Base-by-base conservation (phyloP, 2,797 vertebrate species). In the Gephyroberyx darwinii region DNA sequence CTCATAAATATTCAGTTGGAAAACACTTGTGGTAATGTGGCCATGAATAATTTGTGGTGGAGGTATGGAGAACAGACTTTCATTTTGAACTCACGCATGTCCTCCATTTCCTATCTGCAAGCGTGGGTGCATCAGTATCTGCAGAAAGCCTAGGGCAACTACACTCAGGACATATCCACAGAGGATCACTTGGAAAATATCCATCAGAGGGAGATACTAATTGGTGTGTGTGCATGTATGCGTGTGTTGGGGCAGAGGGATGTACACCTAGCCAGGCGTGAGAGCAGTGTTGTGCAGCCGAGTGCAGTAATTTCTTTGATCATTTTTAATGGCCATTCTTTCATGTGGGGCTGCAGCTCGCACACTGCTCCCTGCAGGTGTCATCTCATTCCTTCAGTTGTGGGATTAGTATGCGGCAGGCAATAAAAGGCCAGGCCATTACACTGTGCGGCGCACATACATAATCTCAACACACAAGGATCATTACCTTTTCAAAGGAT, bases 401-500 rank as follows among this genome's bases (percentile, higher is more conserved):
- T 89, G 92, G 85, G 89, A 91, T 94, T 93, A 91, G 91, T 92
- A 94, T 94, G 92, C 89, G 73, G 92, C 90, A 90, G 89, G 93
- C 92, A 92, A 92, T 94, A 93, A 92, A 92, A 92, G 92, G 86
- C 84, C 83, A 85, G 87, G 89, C 92, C 91, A 94, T 94, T 94
- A 92, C 86, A 86, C 89, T 79, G 87, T 85, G 85, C 89, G 72
- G 89, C 86, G 88, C 93, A 93, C 93, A 92, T 90, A 88, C 90
- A 92, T 92, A 92, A 93, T 93, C 92, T 93, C 92, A 90, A 92
- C 90, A 90, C 91, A 88, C 89, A 89, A 77, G 91, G 89, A 92
- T 93, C 93, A 94, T 93, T 94, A 93, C 92, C 92, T 92, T 94
- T 94, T 94, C 91, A 93, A 94, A 94, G 91, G 89, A 91, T 84